Percentiles rank a stretch among this genome's conserved stretches.
Evolutionary conservation across 2,888 invertebrate species (phyloP).

Genomic region (Synanthedon tipuliformis): DNA sequence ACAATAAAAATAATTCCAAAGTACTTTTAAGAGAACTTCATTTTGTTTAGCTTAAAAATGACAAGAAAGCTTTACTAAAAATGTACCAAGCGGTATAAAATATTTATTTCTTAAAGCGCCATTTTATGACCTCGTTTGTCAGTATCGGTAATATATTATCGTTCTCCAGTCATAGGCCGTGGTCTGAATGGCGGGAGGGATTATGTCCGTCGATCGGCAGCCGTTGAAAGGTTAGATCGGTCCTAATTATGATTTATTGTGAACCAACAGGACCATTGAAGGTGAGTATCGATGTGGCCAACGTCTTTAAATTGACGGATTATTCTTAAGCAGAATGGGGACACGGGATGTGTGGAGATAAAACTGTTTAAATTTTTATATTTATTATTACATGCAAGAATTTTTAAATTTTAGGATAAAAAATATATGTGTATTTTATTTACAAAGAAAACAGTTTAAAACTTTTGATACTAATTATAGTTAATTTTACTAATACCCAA

Average conservation of each 20-base stretch:
- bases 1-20: neutral
- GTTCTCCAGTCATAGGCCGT: slow-evolving; percentile 28
- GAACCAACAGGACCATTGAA: neutral
- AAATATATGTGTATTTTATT: too few species aligned
- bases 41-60: too few species aligned
- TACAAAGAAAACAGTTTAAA: too few species aligned
- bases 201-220: slow-evolving; percentile 47
- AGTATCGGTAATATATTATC: slow-evolving; percentile 31
- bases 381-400: too few species aligned
- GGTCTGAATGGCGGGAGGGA: slow-evolving; percentile 18
- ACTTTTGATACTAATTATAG: too few species aligned
- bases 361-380: neutral
- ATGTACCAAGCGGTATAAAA: too few species aligned
- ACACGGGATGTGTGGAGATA: neutral
- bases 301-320: neutral
- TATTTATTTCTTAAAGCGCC: slow-evolving; percentile 1
- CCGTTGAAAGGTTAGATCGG: slow-evolving; percentile 48
- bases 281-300: neutral
- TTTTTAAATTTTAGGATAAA: too few species aligned
- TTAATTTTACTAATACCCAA: too few species aligned
- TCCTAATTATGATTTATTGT: slow-evolving; percentile 61
- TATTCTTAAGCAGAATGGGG: neutral
- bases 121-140: slow-evolving; percentile 16
- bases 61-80: too few species aligned
- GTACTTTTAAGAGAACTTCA: neutral